Conservation (phyloP, 2,888 invertebrate species). For the Dryadula phaetusa region DNA sequence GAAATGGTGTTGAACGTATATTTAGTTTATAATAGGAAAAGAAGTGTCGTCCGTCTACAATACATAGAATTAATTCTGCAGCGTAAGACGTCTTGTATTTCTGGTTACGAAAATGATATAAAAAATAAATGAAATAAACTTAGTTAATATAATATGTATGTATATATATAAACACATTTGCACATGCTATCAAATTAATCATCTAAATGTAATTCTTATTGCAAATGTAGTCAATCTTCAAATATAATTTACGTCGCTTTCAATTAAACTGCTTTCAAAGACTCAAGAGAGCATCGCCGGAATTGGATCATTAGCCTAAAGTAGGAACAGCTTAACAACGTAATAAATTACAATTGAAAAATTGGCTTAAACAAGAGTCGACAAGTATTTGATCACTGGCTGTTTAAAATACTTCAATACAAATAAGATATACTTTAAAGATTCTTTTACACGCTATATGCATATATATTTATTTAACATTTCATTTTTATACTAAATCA, state of each 20-base stretch:
- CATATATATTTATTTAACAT: not conserved
- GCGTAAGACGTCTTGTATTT: too few species aligned
- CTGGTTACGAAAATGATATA: too few species aligned
- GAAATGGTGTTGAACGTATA: conserved; percentile 28
- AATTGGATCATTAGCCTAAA: conserved; percentile 23
- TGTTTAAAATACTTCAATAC: conserved; percentile 49
- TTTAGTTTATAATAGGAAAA: not conserved
- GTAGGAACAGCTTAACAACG: conserved; percentile 21
- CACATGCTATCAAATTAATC: not conserved
- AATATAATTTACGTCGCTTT: conserved; percentile 22
- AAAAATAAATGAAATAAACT: too few species aligned
- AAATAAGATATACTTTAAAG: not conserved
- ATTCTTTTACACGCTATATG: not conserved
- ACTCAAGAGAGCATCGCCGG: conserved; percentile 23
- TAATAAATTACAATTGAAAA: conserved; percentile 29
- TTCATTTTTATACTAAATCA: not conserved
- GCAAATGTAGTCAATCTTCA: conserved; percentile 10
- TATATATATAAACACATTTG: not conserved
- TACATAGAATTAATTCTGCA: not conserved
- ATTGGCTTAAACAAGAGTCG: conserved; percentile 14
- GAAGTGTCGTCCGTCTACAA: not conserved
- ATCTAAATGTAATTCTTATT: not conserved
- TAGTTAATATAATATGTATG: too few species aligned
- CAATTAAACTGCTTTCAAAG: conserved; percentile 23
- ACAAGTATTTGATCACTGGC: not conserved